These are phyloP conservation scores for Bugula neritina DNA, from an alignment of 2,888 invertebrate genomes.

Conservation along the genomic window DNA sequence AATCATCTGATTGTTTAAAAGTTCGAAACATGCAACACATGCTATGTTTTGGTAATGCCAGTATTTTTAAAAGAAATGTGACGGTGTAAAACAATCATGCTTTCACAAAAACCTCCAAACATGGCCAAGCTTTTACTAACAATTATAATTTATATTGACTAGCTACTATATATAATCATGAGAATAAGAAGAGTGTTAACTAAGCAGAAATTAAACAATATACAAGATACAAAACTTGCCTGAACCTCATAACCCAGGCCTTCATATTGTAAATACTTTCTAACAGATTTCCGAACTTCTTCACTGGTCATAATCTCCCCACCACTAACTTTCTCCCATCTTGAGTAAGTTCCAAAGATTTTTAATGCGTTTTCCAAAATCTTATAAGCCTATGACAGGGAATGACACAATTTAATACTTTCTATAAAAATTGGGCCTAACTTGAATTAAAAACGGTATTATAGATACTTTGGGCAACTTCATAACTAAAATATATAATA, in stretches of 20 bases:
- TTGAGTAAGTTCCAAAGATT: conserved; percentile 43
- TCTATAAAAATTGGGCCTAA: background rate
- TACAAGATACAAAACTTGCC: conserved; percentile 12
- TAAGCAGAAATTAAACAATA: background rate
- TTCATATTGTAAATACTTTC: conserved; percentile 33
- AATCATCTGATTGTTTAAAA: too few relatives aligned
- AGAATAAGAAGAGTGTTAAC: background rate
- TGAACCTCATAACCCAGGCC: conserved; percentile 30
- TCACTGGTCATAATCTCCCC: conserved; percentile 38
- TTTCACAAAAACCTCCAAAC: too few relatives aligned
- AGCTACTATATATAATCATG: too few relatives aligned
- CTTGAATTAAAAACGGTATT: too few relatives aligned
- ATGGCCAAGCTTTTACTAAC: too few relatives aligned
- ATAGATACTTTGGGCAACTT: too few relatives aligned
- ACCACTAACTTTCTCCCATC: conserved; percentile 43
- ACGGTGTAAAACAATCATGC: too few relatives aligned
- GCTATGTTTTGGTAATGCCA: too few relatives aligned
- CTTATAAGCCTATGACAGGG: conserved; percentile 38
- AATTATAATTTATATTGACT: too few relatives aligned
- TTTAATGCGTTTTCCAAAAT: conserved; percentile 42
- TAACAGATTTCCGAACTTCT: conserved; percentile 38
- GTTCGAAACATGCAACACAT: too few relatives aligned
- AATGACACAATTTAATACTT: background rate
- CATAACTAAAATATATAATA: too few relatives aligned
- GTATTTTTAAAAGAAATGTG: too few relatives aligned